Percentiles rank a stretch among this genome's conserved stretches.
Conservation (phyloP, 2,888 invertebrate species). For the Cheilosia scutellata region DNA sequence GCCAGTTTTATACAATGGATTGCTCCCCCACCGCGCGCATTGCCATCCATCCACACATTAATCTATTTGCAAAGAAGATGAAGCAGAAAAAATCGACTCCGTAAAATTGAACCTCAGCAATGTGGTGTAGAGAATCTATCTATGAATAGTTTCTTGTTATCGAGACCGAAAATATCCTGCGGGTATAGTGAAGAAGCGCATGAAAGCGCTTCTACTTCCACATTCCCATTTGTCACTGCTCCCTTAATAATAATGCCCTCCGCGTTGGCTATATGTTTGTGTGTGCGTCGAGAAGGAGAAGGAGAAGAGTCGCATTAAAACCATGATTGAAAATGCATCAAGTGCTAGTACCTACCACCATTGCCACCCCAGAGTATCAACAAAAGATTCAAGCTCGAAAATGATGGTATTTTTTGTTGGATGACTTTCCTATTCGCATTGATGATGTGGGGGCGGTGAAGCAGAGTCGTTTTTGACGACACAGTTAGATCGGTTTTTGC, state of each 20-base stretch:
- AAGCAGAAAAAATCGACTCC: slow-evolving; percentile 43
- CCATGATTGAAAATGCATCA: slow-evolving; percentile 72
- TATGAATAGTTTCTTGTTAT: slow-evolving; percentile 65
- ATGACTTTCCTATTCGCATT: slow-evolving; percentile 26
- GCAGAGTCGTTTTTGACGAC: slow-evolving; percentile 19
- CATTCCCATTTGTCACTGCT: slow-evolving; percentile 32
- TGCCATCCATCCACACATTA: slow-evolving; percentile 42
- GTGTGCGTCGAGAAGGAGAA: background rate
- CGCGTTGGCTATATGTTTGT: background rate
- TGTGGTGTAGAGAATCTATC: slow-evolving; percentile 50
- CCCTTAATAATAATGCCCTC: slow-evolving; percentile 39
- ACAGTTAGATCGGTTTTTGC: slow-evolving; percentile 1
- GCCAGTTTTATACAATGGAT: slow-evolving; percentile 57
- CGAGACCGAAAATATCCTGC: slow-evolving; percentile 59
- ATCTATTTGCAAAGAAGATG: slow-evolving; percentile 59
- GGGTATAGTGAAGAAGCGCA: slow-evolving; percentile 39
- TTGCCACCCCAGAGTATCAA: slow-evolving; percentile 29
- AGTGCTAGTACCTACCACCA: slow-evolving; percentile 24
- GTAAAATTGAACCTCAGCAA: slow-evolving; percentile 67
- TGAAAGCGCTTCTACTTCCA: slow-evolving; percentile 49
- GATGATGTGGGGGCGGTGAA: background rate
- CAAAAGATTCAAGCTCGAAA: slow-evolving; percentile 58
- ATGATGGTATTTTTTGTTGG: slow-evolving; percentile 48
- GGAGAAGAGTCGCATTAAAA: slow-evolving; percentile 46
- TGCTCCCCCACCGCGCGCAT: slow-evolving; percentile 12